These are phyloP conservation scores for Euwallacea similis DNA, from an alignment of 1,140 invertebrate species.

Conservation along the genomic window DNA sequence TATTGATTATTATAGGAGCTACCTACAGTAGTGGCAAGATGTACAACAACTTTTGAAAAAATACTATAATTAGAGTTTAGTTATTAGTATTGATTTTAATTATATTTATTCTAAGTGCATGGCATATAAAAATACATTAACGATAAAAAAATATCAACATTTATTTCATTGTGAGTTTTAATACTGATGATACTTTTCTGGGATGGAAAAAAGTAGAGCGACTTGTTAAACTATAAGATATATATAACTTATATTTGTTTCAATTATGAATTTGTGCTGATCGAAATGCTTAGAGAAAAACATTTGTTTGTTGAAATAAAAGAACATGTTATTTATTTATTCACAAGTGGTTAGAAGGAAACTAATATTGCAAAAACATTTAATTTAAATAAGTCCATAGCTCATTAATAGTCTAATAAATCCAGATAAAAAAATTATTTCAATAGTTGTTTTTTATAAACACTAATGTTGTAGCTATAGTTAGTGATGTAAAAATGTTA, in stretches of 20 bases:
- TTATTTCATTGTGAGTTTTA: background rate
- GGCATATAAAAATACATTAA: background rate
- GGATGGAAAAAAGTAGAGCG: background rate
- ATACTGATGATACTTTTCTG: background rate
- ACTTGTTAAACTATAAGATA: constrained; percentile 2
- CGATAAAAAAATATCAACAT: background rate
- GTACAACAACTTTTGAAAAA: background rate
- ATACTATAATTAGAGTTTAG: background rate
- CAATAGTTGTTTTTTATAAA: too few relatives aligned
- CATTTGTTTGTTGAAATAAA: background rate
- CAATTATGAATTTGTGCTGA: background rate
- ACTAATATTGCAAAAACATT: background rate
- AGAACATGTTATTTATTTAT: background rate
- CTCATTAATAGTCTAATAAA: background rate
- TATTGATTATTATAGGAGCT: background rate
- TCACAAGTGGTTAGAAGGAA: background rate
- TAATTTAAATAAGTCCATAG: background rate
- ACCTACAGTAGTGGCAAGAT: background rate
- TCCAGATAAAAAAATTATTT: too few relatives aligned
- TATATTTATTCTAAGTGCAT: background rate
- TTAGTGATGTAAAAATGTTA: too few relatives aligned
- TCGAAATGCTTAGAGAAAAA: constrained; percentile 1
- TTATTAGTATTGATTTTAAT: background rate
- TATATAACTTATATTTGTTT: background rate
- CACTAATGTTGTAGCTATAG: too few relatives aligned